phyloP scores from a whole-genome alignment of 2,888 invertebrate species.

The Sphaeridia pumilis region DNA sequence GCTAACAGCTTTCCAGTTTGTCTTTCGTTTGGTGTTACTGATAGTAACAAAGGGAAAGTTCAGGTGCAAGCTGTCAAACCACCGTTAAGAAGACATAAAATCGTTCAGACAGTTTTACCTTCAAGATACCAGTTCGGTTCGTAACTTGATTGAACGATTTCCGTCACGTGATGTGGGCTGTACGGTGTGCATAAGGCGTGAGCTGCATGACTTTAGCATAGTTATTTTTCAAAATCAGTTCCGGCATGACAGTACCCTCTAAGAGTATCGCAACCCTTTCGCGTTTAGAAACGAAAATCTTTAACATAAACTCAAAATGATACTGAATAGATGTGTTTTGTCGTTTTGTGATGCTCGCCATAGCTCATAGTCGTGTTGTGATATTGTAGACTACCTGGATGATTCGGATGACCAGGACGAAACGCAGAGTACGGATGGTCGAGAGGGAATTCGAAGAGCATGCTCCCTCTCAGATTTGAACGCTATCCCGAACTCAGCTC shows the following conservation, averaged over 20 bases:
- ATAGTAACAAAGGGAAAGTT: no score
- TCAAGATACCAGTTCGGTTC: conserved; percentile 30
- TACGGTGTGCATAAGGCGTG: no score
- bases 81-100: conserved; percentile 25
- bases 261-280: no score
- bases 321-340: no score
- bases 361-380: conserved; percentile 14
- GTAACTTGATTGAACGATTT: conserved; percentile 4
- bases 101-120: conserved; percentile 33
- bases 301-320: no score
- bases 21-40: no score
- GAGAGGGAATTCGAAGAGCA: conserved; percentile 58
- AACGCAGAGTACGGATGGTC: conserved; percentile 38
- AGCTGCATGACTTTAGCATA: no score
- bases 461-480: conserved; percentile 69
- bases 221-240: no score
- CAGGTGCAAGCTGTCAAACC: conserved; percentile 11
- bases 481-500: conserved; percentile 23
- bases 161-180: neutral
- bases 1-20: no score
- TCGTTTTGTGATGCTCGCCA: no score
- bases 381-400: conserved; percentile 31
- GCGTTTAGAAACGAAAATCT: no score
- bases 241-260: no score
- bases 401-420: conserved; percentile 40